Evolutionary conservation across 2,888 invertebrate genomes (phyloP).

Genomic region (Gasteruption jaculator): DNA sequence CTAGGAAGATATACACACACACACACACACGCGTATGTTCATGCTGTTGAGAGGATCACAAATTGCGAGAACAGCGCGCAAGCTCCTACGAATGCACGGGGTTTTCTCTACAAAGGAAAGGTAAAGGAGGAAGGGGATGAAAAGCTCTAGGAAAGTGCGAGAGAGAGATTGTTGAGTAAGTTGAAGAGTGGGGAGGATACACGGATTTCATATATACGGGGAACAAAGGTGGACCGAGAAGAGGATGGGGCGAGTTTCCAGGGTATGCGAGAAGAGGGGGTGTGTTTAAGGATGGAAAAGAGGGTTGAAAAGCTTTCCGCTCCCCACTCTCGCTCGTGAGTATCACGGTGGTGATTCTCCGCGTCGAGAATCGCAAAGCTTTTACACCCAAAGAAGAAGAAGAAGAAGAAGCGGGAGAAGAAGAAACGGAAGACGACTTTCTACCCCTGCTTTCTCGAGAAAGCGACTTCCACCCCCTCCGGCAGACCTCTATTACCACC

Average conservation of each 20-base stretch:
- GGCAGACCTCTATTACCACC: conserved; percentile 18
- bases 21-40: too few relatives aligned
- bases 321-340: conserved; percentile 13
- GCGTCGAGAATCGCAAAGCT: conserved; percentile 23
- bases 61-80: too few relatives aligned
- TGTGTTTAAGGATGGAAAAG: conserved; percentile 27
- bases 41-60: too few relatives aligned
- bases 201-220: too few relatives aligned
- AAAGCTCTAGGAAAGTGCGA: conserved; percentile 22
- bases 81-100: too few relatives aligned
- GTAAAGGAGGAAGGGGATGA: conserved; percentile 20
- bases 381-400: conserved; percentile 26
- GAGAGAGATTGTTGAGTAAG: conserved; percentile 9
- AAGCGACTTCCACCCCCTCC: conserved; percentile 12
- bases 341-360: conserved; percentile 27
- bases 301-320: conserved; percentile 28
- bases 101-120: too few relatives aligned
- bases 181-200: conserved; percentile 17
- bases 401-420: conserved; percentile 17
- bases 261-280: background rate
- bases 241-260: conserved; percentile 11
- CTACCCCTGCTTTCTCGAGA: conserved; percentile 25
- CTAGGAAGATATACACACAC: too few relatives aligned
- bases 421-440: conserved; percentile 25
- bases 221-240: conserved; percentile 7